Conservation (phyloP, 2,888 invertebrate genomes). For the Exocentrus adspersus region DNA sequence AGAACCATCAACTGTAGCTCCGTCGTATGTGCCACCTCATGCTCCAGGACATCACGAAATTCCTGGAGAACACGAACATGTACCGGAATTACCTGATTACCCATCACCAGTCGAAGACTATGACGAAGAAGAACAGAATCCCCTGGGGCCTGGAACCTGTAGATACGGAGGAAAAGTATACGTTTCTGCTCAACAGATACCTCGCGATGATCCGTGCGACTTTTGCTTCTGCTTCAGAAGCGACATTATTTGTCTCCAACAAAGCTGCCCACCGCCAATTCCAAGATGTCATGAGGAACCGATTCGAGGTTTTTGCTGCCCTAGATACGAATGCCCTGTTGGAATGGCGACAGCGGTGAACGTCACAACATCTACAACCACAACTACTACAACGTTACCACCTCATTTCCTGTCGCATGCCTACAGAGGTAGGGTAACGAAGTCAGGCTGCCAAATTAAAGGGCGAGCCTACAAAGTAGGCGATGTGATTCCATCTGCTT, state of each 20-base stretch:
- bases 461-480: slow-evolving; percentile 88
- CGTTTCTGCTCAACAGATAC: slow-evolving; percentile 94
- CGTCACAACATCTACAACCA: slow-evolving; percentile 86
- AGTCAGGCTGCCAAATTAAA: slow-evolving; percentile 86
- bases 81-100: slow-evolving; percentile 58
- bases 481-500: slow-evolving; percentile 84
- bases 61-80: slow-evolving; percentile 52
- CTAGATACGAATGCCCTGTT: slow-evolving; percentile 92
- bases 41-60: slow-evolving; percentile 45
- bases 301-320: slow-evolving; percentile 94
- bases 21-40: slow-evolving; percentile 34
- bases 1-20: slow-evolving; percentile 26
- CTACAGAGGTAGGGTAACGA: slow-evolving; percentile 78
- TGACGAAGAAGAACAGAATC: slow-evolving; percentile 78
- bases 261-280: slow-evolving; percentile 95
- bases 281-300: slow-evolving; percentile 92
- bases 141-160: slow-evolving; percentile 89
- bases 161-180: slow-evolving; percentile 92
- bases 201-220: slow-evolving; percentile 93
- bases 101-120: slow-evolving; percentile 71
- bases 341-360: slow-evolving; percentile 86
- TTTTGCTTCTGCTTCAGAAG: slow-evolving; percentile 98
- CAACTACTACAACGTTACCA: slow-evolving; percentile 85
- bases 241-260: slow-evolving; percentile 94
- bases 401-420: slow-evolving; percentile 85